phyloP scores from a whole-genome alignment of 2,113 vertebrate genomes.

The Lichenostomus cassidix region DNA sequence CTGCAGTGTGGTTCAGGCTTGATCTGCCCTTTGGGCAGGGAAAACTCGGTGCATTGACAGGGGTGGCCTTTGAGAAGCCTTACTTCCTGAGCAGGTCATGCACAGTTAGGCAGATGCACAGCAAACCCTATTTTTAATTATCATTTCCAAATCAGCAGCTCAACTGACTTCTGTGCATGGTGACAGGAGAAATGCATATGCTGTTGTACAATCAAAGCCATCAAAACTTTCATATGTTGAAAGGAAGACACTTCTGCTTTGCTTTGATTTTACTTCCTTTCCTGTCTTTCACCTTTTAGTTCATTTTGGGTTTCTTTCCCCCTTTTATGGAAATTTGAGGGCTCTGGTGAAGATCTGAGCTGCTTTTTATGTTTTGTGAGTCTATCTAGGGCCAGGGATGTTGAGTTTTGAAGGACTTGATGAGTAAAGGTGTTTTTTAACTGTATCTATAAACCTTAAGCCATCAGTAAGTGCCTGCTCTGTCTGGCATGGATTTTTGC shows the following conservation, averaged over 20 bases:
- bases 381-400: accelerated
- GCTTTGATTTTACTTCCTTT: neutral
- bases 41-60: neutral
- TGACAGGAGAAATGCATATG: neutral
- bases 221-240: neutral
- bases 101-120: neutral
- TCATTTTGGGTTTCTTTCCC: neutral
- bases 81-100: neutral
- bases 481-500: neutral
- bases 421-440: neutral
- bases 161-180: neutral
- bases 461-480: neutral
- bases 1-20: accelerated
- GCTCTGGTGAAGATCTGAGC: neutral
- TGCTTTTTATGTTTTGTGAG: neutral
- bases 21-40: neutral
- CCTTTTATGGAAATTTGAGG: neutral
- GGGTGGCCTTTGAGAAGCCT: neutral
- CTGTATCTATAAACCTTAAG: neutral
- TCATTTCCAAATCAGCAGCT: neutral
- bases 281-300: neutral
- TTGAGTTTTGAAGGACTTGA: neutral
- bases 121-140: neutral
- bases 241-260: neutral
- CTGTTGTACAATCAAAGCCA: neutral